Evolutionary conservation across 2,888 invertebrate genomes (phyloP).

Genomic region (Incurvaria masculella): DNA sequence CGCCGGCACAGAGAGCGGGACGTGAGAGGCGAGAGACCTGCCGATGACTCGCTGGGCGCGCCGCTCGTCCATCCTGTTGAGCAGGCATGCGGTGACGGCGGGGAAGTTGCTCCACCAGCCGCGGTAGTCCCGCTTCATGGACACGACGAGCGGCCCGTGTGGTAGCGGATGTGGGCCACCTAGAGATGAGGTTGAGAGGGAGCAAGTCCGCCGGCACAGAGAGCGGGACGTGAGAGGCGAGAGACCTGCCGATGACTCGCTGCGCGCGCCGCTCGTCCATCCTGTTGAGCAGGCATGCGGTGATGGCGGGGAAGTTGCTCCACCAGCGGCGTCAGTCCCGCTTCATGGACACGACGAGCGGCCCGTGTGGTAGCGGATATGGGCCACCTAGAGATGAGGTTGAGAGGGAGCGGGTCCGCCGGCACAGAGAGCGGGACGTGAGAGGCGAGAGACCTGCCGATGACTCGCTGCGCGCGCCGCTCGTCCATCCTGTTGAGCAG

Average conservation of each 20-base stretch:
- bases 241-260: conserved; percentile 27
- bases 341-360: conserved; percentile 45
- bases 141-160: conserved; percentile 42
- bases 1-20: too few species aligned
- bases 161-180: too few species aligned
- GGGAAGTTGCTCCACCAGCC: conserved; percentile 45
- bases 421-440: too few species aligned
- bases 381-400: too few species aligned
- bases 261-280: conserved; percentile 31
- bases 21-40: conserved; percentile 22
- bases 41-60: conserved; percentile 31
- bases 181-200: too few species aligned
- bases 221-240: too few species aligned
- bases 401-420: too few species aligned
- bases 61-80: conserved; percentile 31
- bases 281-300: conserved; percentile 39
- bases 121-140: conserved; percentile 41
- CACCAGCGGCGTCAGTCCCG: conserved; percentile 44
- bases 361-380: conserved; percentile 25
- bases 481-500: conserved; percentile 33
- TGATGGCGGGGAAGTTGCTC: conserved; percentile 44
- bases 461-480: conserved; percentile 28
- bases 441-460: conserved; percentile 26
- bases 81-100: conserved; percentile 44
- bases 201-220: too few species aligned